phyloP scores from a whole-genome alignment of 2,888 invertebrate genomes.

The Keiferia lycopersicella region DNA sequence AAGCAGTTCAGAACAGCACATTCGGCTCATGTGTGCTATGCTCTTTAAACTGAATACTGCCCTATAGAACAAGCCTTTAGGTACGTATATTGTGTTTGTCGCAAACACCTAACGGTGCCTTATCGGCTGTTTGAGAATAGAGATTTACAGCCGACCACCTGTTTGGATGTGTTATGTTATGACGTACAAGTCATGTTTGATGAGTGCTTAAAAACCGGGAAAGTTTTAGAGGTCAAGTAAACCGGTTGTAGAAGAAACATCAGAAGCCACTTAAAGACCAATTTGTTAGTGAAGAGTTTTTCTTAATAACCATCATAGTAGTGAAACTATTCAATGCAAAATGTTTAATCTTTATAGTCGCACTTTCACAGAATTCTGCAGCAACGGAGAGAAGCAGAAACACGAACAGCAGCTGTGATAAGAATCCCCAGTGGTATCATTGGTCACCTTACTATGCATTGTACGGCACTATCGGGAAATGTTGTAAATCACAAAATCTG shows the following conservation, averaged over 20 bases:
- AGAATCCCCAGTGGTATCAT: conserved; percentile 32
- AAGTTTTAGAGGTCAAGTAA: conserved; percentile 47
- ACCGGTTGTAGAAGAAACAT: conserved; percentile 32
- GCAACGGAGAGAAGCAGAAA: not conserved
- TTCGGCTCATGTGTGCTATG: not conserved
- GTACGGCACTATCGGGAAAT: conserved; percentile 8
- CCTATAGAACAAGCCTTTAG: conserved; percentile 32
- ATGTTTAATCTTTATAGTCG: not conserved
- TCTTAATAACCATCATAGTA: conserved; percentile 5
- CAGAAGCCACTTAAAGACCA: not conserved
- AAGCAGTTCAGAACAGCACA: too few species aligned
- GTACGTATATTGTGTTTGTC: conserved; percentile 39
- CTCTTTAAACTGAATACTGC: not conserved
- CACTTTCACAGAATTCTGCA: conserved; percentile 2
- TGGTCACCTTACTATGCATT: conserved; percentile 30
- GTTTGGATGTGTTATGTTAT: conserved; percentile 41
- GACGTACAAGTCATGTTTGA: conserved; percentile 54
- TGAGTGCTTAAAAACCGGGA: conserved; percentile 46
- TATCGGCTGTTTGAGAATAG: conserved; percentile 56
- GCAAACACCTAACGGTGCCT: conserved; percentile 55
- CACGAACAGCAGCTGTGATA: not conserved
- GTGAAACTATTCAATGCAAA: not conserved
- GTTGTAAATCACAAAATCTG: conserved; percentile 9
- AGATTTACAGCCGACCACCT: conserved; percentile 56
- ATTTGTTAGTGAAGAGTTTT: not conserved